Evolutionary conservation across 2,888 invertebrate genomes (phyloP).

Genomic region (Sussaba pulchella): DNA sequence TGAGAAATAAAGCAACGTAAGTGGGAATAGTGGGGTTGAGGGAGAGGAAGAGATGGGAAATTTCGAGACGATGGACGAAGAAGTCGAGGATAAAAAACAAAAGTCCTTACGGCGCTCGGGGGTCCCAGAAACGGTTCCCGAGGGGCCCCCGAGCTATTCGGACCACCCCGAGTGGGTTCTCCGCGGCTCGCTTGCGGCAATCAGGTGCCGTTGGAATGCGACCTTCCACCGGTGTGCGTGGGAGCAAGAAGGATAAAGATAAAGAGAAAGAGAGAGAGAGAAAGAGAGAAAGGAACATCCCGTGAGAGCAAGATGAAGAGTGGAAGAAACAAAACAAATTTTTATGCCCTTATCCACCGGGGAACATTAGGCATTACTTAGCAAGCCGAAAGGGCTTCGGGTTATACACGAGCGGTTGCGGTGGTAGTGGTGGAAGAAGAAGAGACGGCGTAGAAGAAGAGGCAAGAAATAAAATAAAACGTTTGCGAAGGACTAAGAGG

Average conservation of each 20-base stretch:
- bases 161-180: constrained; percentile 79
- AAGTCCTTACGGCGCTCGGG: constrained; percentile 72
- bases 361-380: constrained; percentile 82
- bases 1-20: constrained; percentile 35
- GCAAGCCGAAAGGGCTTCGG: constrained; percentile 71
- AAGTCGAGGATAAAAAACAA: constrained; percentile 68
- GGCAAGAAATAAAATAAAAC: constrained; percentile 18
- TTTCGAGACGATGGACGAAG: constrained; percentile 28
- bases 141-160: constrained; percentile 79
- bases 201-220: constrained; percentile 82
- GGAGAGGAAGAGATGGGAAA: background rate
- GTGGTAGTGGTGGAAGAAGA: constrained; percentile 6
- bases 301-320: constrained; percentile 53
- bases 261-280: constrained; percentile 41
- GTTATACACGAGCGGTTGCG: constrained; percentile 21
- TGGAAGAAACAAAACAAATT: constrained; percentile 79
- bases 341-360: constrained; percentile 78
- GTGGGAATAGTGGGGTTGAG: constrained; percentile 34
- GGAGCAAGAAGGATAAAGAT: no score
- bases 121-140: constrained; percentile 70
- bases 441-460: constrained; percentile 28
- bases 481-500: constrained; percentile 47
- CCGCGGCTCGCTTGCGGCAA: constrained; percentile 77
- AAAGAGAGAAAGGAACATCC: constrained; percentile 50
- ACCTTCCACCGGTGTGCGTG: constrained; percentile 71